Evolutionary conservation across 2,888 invertebrate species (phyloP).

Genomic region (Raillietiella orientalis): DNA sequence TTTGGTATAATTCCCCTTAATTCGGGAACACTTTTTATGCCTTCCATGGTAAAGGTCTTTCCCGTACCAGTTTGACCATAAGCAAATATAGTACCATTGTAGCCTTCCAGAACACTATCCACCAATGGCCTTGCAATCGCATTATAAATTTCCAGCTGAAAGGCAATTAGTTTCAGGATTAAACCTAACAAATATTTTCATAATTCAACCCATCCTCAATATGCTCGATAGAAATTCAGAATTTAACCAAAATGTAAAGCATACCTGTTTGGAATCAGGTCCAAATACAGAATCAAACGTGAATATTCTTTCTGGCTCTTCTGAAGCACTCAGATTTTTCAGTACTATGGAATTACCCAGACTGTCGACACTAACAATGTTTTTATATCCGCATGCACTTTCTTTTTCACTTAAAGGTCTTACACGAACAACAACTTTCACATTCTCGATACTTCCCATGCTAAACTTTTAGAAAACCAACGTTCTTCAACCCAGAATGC

Average conservation of each 20-base stretch:
- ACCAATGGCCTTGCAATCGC: constrained; percentile 86
- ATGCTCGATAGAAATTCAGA: constrained; percentile 3
- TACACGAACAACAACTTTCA: constrained; percentile 75
- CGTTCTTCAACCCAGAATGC: no score
- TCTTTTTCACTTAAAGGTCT: constrained; percentile 73
- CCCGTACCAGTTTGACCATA: constrained; percentile 56
- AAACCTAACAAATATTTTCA: not conserved
- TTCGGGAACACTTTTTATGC: constrained; percentile 52
- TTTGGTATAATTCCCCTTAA: constrained; percentile 88
- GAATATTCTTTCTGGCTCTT: constrained; percentile 38
- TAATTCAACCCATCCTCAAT: constrained; percentile 1
- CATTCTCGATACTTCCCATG: constrained; percentile 32
- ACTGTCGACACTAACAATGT: constrained; percentile 39
- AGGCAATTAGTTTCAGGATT: no score
- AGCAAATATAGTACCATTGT: constrained; percentile 21
- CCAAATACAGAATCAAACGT: constrained; percentile 86
- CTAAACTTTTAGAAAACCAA: no score
- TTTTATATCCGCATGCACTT: constrained; percentile 28
- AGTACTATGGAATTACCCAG: constrained; percentile 36
- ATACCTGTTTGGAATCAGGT: constrained; percentile 43
- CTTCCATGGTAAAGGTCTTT: constrained; percentile 97
- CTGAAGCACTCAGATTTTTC: constrained; percentile 19
- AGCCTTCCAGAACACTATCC: constrained; percentile 46
- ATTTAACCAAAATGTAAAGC: constrained; percentile 1
- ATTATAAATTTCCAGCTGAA: constrained; percentile 68